Evolutionary conservation across 2,113 vertebrate genomes (phyloP).

Genomic region (Cololabis saira): DNA sequence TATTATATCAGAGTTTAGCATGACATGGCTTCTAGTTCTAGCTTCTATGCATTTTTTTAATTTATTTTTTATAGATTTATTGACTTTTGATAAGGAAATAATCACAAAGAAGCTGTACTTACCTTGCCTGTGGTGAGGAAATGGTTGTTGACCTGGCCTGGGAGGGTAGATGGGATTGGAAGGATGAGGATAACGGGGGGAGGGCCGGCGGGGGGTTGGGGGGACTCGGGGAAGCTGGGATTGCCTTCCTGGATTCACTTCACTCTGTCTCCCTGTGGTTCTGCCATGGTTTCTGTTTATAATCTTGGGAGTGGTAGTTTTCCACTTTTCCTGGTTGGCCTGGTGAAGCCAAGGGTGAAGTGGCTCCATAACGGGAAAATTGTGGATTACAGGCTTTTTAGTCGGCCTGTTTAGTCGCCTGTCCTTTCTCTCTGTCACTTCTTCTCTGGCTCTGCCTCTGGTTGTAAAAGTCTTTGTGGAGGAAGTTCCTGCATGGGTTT

Average conservation of each 20-base stretch:
- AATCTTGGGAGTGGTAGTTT: slow-evolving; percentile 23
- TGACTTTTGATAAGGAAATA: not conserved
- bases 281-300: slow-evolving; percentile 31
- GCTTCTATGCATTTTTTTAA: too few relatives aligned
- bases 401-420: slow-evolving; percentile 30
- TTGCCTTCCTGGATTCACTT: slow-evolving; percentile 36
- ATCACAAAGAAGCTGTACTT: slow-evolving; percentile 12
- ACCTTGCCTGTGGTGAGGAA: slow-evolving; percentile 58
- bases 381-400: slow-evolving; percentile 42
- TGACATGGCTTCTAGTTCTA: not conserved
- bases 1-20: not conserved
- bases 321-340: slow-evolving; percentile 45
- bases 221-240: slow-evolving; percentile 45
- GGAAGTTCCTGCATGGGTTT: slow-evolving; percentile 22
- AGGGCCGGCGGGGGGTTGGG: slow-evolving; percentile 62
- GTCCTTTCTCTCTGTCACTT: slow-evolving; percentile 10
- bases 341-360: slow-evolving; percentile 78
- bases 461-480: slow-evolving; percentile 33
- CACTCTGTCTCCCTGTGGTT: slow-evolving; percentile 17
- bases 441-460: slow-evolving; percentile 22
- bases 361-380: slow-evolving; percentile 54
- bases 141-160: slow-evolving; percentile 56
- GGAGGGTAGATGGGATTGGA: slow-evolving; percentile 45
- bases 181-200: slow-evolving; percentile 44
- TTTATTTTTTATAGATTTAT: not conserved